A percentile compares a stretch with the other conserved stretches of the same genome.
phyloP scores from a whole-genome alignment of 1,140 invertebrate species.

The Procambarus clarkii region DNA sequence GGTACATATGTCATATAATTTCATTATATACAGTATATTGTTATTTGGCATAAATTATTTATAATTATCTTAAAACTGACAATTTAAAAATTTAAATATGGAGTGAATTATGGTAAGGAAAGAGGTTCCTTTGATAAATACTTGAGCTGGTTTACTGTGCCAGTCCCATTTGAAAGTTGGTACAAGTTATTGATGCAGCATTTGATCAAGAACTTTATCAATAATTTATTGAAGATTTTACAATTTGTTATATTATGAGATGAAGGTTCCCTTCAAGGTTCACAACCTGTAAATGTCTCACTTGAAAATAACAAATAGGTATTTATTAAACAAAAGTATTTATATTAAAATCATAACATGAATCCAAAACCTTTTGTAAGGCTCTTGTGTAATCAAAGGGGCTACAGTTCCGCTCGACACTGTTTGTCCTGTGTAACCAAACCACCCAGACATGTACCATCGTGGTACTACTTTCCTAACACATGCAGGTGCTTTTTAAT shows the following conservation, averaged over 20 bases:
- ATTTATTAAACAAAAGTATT: too few species aligned
- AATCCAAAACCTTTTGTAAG: neutral
- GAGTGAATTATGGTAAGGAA: neutral
- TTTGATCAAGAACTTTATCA: neutral
- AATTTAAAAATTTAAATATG: neutral
- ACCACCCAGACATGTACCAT: neutral
- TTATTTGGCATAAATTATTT: neutral
- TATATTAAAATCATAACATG: neutral
- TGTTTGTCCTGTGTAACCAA: neutral
- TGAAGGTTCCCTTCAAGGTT: too few species aligned
- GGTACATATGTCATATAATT: neutral
- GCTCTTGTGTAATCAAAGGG: slow-evolving; percentile 9
- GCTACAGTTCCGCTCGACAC: neutral
- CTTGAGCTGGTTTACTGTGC: neutral
- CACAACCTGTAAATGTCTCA: too few species aligned
- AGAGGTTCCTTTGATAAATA: neutral
- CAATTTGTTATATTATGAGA: too few species aligned
- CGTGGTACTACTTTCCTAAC: slow-evolving; percentile 28
- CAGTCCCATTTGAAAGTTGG: neutral
- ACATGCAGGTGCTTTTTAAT: slow-evolving; percentile 25
- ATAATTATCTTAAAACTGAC: neutral
- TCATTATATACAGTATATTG: neutral
- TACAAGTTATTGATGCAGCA: neutral
- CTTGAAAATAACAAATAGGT: too few species aligned
- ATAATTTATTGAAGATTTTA: neutral